A percentile compares a stretch with the other conserved stretches of the same genome.
phyloP scores from a whole-genome alignment of 2,888 invertebrate species.

The Isotomurus palustris region DNA sequence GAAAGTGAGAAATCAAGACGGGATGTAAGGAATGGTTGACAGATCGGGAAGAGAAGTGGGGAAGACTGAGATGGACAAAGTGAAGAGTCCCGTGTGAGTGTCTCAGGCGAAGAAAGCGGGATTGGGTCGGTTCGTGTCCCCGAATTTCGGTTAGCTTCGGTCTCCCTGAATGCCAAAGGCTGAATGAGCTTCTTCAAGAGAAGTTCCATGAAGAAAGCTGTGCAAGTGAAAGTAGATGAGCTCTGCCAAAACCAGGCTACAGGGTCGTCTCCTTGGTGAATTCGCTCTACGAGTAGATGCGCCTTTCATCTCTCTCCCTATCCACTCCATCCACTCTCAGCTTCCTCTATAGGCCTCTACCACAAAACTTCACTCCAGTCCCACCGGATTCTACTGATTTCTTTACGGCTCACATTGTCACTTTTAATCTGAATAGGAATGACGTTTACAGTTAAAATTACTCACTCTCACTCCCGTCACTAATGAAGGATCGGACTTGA shows the following conservation, averaged over 20 bases:
- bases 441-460: too few species aligned
- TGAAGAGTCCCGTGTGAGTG: not conserved
- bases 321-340: not conserved
- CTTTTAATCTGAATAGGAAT: too few species aligned
- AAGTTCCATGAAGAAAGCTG: not conserved
- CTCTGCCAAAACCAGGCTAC: slow-evolving; percentile 12
- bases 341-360: too few species aligned
- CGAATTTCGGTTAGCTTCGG: slow-evolving; percentile 22
- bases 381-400: too few species aligned
- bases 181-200: slow-evolving; percentile 7
- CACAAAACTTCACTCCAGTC: too few species aligned
- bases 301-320: slow-evolving; percentile 18
- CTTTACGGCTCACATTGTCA: too few species aligned
- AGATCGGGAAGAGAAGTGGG: slow-evolving; percentile 19
- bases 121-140: slow-evolving; percentile 14
- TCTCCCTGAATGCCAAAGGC: slow-evolving; percentile 12
- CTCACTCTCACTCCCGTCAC: too few species aligned
- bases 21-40: slow-evolving; percentile 1
- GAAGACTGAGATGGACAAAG: slow-evolving; percentile 29
- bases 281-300: slow-evolving; percentile 8
- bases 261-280: slow-evolving; percentile 23
- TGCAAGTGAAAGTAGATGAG: not conserved
- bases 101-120: slow-evolving; percentile 15
- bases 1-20: slow-evolving; percentile 2
- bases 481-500: too few species aligned